Evolutionary conservation across 2,888 invertebrate genomes (phyloP).

Genomic region (Brenthis hecate): DNA sequence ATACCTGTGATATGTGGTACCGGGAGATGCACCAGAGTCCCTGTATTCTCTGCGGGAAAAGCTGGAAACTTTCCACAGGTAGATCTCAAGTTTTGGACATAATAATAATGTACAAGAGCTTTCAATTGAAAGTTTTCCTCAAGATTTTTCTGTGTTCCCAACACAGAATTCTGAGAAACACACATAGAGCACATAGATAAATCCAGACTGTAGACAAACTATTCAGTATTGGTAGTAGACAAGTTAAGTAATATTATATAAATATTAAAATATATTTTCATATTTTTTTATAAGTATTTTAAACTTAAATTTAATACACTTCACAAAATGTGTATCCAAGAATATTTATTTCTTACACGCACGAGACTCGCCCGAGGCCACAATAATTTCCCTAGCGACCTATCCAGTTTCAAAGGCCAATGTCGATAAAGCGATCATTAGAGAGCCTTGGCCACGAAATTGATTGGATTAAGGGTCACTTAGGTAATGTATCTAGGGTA

Average conservation of each 20-base stretch:
- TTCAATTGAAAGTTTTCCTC: background rate
- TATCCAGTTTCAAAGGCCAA: slow-evolving; percentile 24
- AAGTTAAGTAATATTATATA: too few species aligned
- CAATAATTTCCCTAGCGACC: slow-evolving; percentile 14
- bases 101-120: background rate
- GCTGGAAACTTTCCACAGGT: slow-evolving; percentile 60
- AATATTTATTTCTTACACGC: background rate
- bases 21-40: slow-evolving; percentile 67
- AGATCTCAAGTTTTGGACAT: background rate
- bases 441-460: slow-evolving; percentile 4
- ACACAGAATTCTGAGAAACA: too few species aligned
- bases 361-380: slow-evolving; percentile 2
- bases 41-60: slow-evolving; percentile 66
- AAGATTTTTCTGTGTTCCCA: background rate
- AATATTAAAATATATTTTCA: background rate
- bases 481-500: background rate
- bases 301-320: background rate
- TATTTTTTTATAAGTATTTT: too few species aligned
- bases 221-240: too few species aligned
- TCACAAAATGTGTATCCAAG: background rate
- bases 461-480: slow-evolving; percentile 12
- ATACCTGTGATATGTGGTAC: slow-evolving; percentile 68
- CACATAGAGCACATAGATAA: too few species aligned
- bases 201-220: too few species aligned
- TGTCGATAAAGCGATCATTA: slow-evolving; percentile 16